Conservation (phyloP, 2,888 invertebrate genomes). For the Corbicula japonica region DNA sequence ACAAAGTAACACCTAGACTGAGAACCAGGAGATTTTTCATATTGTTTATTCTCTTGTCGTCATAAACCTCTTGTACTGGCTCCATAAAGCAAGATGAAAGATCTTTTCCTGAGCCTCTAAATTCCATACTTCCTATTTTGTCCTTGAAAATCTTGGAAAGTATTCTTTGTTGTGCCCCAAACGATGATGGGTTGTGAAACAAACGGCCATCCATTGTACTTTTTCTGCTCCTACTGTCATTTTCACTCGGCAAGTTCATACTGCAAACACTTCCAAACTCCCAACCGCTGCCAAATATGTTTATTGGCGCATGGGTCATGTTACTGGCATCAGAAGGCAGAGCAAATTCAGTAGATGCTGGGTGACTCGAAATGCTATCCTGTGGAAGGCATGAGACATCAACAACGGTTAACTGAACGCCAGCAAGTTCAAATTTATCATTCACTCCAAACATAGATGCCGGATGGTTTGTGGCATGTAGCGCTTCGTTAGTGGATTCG, state of each 20-base stretch:
- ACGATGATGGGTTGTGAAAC: background rate
- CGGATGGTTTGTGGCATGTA: background rate
- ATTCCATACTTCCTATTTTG: slow-evolving; percentile 16
- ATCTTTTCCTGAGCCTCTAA: background rate
- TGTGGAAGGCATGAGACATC: background rate
- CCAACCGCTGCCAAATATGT: slow-evolving; percentile 61
- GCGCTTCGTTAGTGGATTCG: background rate
- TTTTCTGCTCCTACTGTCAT: background rate
- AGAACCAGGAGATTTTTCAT: slow-evolving; percentile 81
- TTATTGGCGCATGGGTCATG: slow-evolving; percentile 18
- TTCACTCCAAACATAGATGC: background rate
- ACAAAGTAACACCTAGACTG: slow-evolving; percentile 77
- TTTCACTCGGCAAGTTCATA: slow-evolving; percentile 30
- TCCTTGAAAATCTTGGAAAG: slow-evolving; percentile 30
- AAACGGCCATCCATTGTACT: background rate
- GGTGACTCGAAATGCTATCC: no score
- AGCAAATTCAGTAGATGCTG: no score
- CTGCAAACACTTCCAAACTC: slow-evolving; percentile 68
- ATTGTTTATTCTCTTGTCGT: slow-evolving; percentile 66
- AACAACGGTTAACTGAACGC: background rate
- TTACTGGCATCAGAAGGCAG: slow-evolving; percentile 10
- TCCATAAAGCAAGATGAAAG: background rate
- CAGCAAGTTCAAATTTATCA: background rate
- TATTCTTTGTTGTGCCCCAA: slow-evolving; percentile 6
- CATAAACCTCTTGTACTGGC: background rate